Base-by-base conservation (phyloP, 2,888 invertebrate species). In the Acleris holmiana region DNA sequence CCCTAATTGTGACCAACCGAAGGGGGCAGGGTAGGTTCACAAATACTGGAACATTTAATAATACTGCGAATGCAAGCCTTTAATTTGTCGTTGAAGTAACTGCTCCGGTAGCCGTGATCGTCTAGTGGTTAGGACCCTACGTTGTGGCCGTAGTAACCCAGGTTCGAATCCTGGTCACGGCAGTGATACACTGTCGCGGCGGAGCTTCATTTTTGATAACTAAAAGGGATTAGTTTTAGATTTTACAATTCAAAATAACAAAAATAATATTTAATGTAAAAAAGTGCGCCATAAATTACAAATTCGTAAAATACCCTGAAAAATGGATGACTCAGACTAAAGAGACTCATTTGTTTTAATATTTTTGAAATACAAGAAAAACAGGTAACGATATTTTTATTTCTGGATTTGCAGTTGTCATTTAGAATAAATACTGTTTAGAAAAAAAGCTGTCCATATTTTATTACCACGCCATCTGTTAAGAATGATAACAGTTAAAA, bases 131-230 rank as follows among this genome's bases (percentile, higher is more conserved):
- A 93, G 93, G 91, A 93, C 93, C 87, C 91, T 91, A 92, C 93
- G 93, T 93, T 93, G 93, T 93, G 93, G 93, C 93, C 93, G 93
- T 91, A 92, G 91, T 93, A 94, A 93, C 93, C 93, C 93, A 93
- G 94, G 94, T 94, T 94, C 93, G 93, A 93, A 94, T 94, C 94
- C 94, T 94, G 94, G 94, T 94, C 94, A 94, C 94, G 94, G 94
- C 94, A 94, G 88, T 89, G 86, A 18, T 68, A 47, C 75, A 79
- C 79, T 82, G 76, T 79, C 75, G 18, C 71, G 76, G 80, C 66
- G 78, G 78, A 76, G 76, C 57, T 25, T 17, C 21, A 58, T 64
- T 71, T 73, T 75, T 73, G 6, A 41, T 41, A 1, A 15, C n/a
- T 29, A 29, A 10, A 29, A 29, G 29, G 4, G 13, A 35, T 0